Conservation (phyloP, 2,888 invertebrate genomes). For the Plutella xylostella region DNA sequence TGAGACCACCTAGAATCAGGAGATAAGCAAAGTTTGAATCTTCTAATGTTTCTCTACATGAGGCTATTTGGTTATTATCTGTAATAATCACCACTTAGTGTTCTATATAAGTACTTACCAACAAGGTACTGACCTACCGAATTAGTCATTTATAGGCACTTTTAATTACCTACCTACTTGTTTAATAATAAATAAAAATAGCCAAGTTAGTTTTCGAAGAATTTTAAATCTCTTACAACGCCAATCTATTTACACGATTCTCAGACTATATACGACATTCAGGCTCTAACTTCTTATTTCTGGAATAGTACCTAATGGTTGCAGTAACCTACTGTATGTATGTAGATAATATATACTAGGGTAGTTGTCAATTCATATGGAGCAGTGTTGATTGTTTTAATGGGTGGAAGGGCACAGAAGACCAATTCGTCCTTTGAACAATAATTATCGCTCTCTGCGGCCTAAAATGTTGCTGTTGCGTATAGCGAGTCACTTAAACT, state of each 20-base stretch:
- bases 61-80: too few relatives aligned
- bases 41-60: too few relatives aligned
- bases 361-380: constrained; percentile 42
- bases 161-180: constrained; percentile 28
- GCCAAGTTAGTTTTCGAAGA: constrained; percentile 44
- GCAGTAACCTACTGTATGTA: constrained; percentile 21
- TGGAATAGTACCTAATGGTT: background rate
- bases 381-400: background rate
- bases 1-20: constrained; percentile 26
- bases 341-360: constrained; percentile 50
- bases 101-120: constrained; percentile 47
- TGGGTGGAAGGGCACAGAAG: constrained; percentile 38
- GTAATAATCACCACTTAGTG: constrained; percentile 49
- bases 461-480: constrained; percentile 45
- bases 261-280: constrained; percentile 26
- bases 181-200: constrained; percentile 24
- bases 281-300: constrained; percentile 10
- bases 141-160: constrained; percentile 57
- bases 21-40: too few relatives aligned
- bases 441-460: constrained; percentile 52
- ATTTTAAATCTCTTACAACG: constrained; percentile 41
- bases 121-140: too few relatives aligned
- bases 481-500: constrained; percentile 46
- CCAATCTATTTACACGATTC: constrained; percentile 39
- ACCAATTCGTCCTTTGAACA: constrained; percentile 58